Conservation (phyloP, 1,140 invertebrate species). For the Drosophila leontia region DNA sequence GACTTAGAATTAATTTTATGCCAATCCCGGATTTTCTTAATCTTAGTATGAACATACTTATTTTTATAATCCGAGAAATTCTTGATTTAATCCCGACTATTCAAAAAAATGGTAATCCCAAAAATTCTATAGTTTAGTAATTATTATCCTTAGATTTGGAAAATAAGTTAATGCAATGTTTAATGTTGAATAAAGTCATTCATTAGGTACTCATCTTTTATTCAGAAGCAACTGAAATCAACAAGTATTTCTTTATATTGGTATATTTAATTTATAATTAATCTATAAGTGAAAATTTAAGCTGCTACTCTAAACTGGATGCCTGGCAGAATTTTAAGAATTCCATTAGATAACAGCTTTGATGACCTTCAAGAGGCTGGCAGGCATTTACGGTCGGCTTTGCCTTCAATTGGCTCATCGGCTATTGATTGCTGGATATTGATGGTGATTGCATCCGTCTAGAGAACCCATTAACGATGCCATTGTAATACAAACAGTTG, state of each 20-base stretch:
- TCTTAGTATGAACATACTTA: too few species aligned
- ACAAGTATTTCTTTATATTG: not conserved
- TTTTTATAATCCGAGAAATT: too few species aligned
- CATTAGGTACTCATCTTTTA: too few species aligned
- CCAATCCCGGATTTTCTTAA: too few species aligned
- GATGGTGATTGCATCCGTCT: slow-evolving; percentile 20
- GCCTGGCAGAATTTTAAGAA: slow-evolving; percentile 30
- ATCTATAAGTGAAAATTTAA: too few species aligned
- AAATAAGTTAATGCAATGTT: too few species aligned
- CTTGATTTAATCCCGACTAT: too few species aligned
- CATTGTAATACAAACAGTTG: not conserved
- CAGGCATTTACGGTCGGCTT: slow-evolving; percentile 26
- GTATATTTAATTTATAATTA: not conserved
- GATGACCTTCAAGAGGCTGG: slow-evolving; percentile 34
- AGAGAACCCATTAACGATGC: slow-evolving; percentile 26
- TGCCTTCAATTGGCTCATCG: slow-evolving; percentile 33
- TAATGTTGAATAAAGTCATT: not conserved
- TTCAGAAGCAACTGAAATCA: not conserved
- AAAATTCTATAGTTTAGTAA: too few species aligned
- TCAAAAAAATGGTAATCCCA: too few species aligned
- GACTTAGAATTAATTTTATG: too few species aligned
- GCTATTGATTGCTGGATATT: slow-evolving; percentile 41
- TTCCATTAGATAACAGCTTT: slow-evolving; percentile 51
- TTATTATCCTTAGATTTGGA: too few species aligned
- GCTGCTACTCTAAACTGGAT: not conserved